Percentiles rank a stretch among this genome's conserved stretches.
Evolutionary conservation across 2,888 invertebrate species (phyloP).

Genomic region (Gari tellinella): DNA sequence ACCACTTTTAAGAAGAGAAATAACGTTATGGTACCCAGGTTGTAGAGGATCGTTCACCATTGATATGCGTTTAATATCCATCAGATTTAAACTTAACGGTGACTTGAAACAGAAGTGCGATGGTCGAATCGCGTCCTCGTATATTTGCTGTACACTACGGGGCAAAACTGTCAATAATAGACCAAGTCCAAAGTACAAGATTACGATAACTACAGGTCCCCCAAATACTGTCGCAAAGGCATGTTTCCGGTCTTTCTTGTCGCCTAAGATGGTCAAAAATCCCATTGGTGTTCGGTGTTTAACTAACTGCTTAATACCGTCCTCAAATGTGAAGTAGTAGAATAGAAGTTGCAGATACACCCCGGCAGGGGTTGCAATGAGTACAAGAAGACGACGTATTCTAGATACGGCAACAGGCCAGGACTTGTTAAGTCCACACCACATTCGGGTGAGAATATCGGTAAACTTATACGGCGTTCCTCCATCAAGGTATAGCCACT

Average conservation of each 20-base stretch:
- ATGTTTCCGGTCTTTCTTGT: slow-evolving; percentile 6
- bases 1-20: slow-evolving; percentile 24
- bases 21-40: slow-evolving; percentile 31
- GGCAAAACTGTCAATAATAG: slow-evolving; percentile 33
- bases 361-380: slow-evolving; percentile 12
- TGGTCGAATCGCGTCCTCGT: slow-evolving; percentile 31
- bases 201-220: slow-evolving; percentile 20
- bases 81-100: slow-evolving; percentile 25
- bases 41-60: neutral
- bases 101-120: neutral
- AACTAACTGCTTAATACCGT: slow-evolving; percentile 8
- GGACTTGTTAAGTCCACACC: slow-evolving; percentile 7
- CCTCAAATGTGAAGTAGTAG: slow-evolving; percentile 12
- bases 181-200: slow-evolving; percentile 19
- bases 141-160: slow-evolving; percentile 19
- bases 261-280: slow-evolving; percentile 25
- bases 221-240: slow-evolving; percentile 34
- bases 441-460: neutral
- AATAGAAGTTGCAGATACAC: slow-evolving; percentile 18
- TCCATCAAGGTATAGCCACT: slow-evolving; percentile 30
- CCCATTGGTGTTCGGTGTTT: slow-evolving; percentile 28
- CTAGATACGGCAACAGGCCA: slow-evolving; percentile 20
- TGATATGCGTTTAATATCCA: slow-evolving; percentile 25
- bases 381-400: slow-evolving; percentile 18
- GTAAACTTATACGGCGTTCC: slow-evolving; percentile 18